Conservation (phyloP, 1,140 invertebrate species). For the Goniozus legneri region DNA sequence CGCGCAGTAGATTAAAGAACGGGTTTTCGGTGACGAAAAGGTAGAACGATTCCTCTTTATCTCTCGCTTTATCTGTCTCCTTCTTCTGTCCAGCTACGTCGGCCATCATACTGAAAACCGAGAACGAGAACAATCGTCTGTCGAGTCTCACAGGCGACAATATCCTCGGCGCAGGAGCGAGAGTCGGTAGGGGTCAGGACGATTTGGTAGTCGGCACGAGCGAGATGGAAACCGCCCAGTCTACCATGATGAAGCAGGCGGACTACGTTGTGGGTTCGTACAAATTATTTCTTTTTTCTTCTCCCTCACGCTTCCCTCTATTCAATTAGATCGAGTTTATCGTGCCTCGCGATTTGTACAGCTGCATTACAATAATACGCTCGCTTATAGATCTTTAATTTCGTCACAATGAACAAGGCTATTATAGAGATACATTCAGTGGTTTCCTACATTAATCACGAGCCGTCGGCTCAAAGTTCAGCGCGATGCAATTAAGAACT, state of each 20-base stretch:
- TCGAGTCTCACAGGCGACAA: conserved; percentile 40
- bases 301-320: too few species aligned
- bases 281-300: too few species aligned
- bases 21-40: too few species aligned
- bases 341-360: too few species aligned
- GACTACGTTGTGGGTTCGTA: conserved; percentile 51
- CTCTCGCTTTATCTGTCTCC: background rate
- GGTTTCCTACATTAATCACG: too few species aligned
- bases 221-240: conserved; percentile 46
- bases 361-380: too few species aligned
- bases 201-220: conserved; percentile 41
- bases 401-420: too few species aligned
- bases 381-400: too few species aligned
- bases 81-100: conserved; percentile 33
- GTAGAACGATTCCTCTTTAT: background rate
- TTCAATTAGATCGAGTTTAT: too few species aligned
- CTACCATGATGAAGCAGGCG: conserved; percentile 45
- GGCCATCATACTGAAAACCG: conserved; percentile 40
- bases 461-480: too few species aligned
- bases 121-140: conserved; percentile 36
- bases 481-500: too few species aligned
- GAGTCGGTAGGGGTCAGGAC: conserved; percentile 41
- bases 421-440: too few species aligned
- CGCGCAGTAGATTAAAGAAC: background rate
- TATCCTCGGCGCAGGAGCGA: conserved; percentile 27